Evolutionary conservation across 2,113 vertebrate genomes (phyloP).

Genomic region (Istiophorus platypterus): DNA sequence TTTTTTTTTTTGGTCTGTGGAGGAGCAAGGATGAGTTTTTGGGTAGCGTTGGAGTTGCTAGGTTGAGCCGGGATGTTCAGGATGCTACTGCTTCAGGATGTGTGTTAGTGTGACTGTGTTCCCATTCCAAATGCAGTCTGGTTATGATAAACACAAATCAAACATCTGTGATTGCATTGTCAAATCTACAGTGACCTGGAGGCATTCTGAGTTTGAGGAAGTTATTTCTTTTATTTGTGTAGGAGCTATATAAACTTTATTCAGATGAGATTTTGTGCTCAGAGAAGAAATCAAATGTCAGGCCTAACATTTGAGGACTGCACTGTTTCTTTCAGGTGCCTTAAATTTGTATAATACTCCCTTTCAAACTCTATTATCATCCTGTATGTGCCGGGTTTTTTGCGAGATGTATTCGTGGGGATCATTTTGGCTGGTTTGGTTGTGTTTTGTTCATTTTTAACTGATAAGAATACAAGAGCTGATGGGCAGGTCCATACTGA

Average conservation of each 20-base stretch:
- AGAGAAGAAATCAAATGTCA: background rate
- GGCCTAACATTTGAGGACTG: background rate
- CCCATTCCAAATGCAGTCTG: background rate
- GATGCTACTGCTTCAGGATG: slow-evolving; percentile 45
- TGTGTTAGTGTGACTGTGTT: slow-evolving; percentile 8
- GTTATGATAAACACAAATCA: background rate
- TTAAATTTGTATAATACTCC: background rate
- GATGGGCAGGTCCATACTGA: background rate
- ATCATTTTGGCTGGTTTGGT: background rate
- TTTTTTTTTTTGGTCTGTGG: background rate
- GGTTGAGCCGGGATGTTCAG: slow-evolving; percentile 33
- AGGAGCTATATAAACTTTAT: slow-evolving; percentile 28
- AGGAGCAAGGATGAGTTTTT: slow-evolving; percentile 37
- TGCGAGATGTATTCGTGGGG: background rate
- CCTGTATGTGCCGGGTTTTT: background rate
- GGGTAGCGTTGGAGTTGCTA: slow-evolving; percentile 42
- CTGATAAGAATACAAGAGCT: background rate
- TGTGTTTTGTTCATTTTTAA: background rate
- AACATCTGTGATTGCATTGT: slow-evolving; percentile 2
- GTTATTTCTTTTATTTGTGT: background rate
- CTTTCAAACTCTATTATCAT: slow-evolving; percentile 9
- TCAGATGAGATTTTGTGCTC: background rate
- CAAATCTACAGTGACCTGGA: slow-evolving; percentile 4
- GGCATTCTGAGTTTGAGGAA: background rate
- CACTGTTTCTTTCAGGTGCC: background rate